These are phyloP conservation scores for Eupithecia subfuscata DNA, from an alignment of 2,888 invertebrate species.

Conservation along the genomic window DNA sequence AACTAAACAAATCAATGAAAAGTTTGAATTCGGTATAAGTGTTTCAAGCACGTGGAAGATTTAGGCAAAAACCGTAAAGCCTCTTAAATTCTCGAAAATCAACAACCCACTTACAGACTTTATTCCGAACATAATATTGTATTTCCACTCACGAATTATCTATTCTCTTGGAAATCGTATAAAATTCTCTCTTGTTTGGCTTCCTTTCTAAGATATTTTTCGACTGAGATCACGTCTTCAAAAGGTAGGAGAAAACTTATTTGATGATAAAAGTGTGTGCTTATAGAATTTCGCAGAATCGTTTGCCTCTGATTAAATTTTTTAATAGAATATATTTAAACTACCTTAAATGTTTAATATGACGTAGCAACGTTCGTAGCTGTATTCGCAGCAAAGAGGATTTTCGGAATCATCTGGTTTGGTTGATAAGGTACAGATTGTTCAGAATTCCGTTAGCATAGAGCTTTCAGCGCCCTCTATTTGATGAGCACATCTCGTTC, in stretches of 20 bases:
- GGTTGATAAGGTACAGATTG: neutral
- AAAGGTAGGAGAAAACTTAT: neutral
- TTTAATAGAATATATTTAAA: too few species aligned
- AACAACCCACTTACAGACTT: conserved; percentile 11
- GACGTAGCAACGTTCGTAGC: neutral
- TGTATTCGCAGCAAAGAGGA: neutral
- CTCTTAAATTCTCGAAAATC: conserved; percentile 3
- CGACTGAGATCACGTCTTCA: neutral
- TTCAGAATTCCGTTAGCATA: neutral
- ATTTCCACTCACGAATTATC: conserved; percentile 15
- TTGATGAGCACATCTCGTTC: neutral
- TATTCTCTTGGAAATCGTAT: conserved; percentile 15
- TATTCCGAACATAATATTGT: conserved; percentile 16
- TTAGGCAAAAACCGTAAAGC: conserved; percentile 8
- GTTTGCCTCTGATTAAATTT: neutral
- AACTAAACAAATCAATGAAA: neutral
- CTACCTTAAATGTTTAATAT: neutral
- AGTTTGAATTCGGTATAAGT: neutral
- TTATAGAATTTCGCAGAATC: neutral
- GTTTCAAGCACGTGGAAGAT: neutral
- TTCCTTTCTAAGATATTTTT: conserved; percentile 9
- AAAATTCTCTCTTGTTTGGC: conserved; percentile 14
- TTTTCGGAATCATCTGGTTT: neutral
- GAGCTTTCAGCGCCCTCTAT: neutral
- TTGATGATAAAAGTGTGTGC: neutral